A percentile compares a stretch with the other conserved stretches of the same genome.
Evolutionary conservation across 2,888 invertebrate species (phyloP).

Genomic region (Drosophila bunnanda): DNA sequence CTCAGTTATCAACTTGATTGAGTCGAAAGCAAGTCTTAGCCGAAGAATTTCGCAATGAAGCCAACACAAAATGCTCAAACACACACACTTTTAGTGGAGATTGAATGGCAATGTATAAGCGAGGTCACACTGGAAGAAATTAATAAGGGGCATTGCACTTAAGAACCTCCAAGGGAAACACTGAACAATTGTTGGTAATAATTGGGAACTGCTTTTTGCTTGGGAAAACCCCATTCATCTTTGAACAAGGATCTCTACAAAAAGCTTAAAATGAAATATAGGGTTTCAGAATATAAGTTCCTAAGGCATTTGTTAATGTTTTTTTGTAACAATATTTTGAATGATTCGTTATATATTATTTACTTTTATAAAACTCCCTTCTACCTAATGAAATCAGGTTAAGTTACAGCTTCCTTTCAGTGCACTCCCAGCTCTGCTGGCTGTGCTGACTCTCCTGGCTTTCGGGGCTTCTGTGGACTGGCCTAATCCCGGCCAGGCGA

Average conservation of each 20-base stretch:
- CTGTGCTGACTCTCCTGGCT: conserved; percentile 5
- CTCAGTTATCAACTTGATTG: conserved; percentile 62
- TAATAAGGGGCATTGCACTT: no score
- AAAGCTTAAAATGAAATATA: no score
- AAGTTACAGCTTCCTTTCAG: no score
- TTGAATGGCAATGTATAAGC: conserved; percentile 22
- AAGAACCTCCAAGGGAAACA: background rate
- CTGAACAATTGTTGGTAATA: background rate
- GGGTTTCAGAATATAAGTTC: background rate
- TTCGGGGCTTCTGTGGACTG: conserved; percentile 14
- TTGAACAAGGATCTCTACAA: background rate
- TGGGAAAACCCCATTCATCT: background rate
- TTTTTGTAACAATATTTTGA: background rate
- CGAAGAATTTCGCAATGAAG: conserved; percentile 28
- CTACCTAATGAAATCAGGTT: no score
- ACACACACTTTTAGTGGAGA: conserved; percentile 1
- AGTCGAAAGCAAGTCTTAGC: conserved; percentile 58
- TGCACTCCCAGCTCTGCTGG: background rate
- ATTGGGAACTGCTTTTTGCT: background rate
- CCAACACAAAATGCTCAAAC: conserved; percentile 1
- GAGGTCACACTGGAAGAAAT: conserved; percentile 13
- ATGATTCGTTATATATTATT: no score
- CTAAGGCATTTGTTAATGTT: no score
- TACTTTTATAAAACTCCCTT: no score
- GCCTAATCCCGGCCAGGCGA: conserved; percentile 39